Base-by-base conservation (phyloP, 2,113 vertebrate genomes). In the Oophaga pumilio region DNA sequence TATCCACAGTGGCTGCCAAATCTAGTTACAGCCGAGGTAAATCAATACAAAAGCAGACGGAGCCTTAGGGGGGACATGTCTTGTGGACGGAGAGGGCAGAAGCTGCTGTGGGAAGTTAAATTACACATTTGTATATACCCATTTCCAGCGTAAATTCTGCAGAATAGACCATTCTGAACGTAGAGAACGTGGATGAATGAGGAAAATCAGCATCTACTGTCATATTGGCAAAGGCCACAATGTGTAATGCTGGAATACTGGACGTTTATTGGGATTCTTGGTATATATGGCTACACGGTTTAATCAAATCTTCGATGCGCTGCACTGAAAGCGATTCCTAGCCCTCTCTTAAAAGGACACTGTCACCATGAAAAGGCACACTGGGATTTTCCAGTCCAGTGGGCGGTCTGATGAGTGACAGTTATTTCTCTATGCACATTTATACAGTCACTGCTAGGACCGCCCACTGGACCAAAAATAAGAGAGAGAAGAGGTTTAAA, bases 1-100 rank as follows among this genome's bases (percentile, higher is more conserved):
- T 33, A 79, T 57, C 53, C 76, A 59, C 53, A 79, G 53, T 28
- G 59, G 76, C 76, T 57, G 76, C 53, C 76, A 79, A 79, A 56
- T 59, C 76, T 79, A 15, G 53, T 57, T 79, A 57, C 24, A 59
- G 76, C 14, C 8, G 53, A 28, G 15, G 53, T 59, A 57, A 28
- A 79, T 79, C 52, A 28, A 79, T 79, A 56, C 53, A 53, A 50
- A 77, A 22, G 43, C 76, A 57, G 76, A 79, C 15, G 6, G 76
- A 79, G 76, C 76, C 53, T 17, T 28, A 57, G 52, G 76, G 76
- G 52, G 24, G 52, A 33, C 50, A 79, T 20, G 50, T 53, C 76
- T 24, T 56, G 49, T 56, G 76, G 76, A 56, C 50, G 18, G 52
- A 52, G 13, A 77, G 76, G 76, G 50, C 76, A 52, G 22, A 77